These are phyloP conservation scores for Ophraella communa DNA, from an alignment of 2,888 invertebrate genomes.

Conservation along the genomic window DNA sequence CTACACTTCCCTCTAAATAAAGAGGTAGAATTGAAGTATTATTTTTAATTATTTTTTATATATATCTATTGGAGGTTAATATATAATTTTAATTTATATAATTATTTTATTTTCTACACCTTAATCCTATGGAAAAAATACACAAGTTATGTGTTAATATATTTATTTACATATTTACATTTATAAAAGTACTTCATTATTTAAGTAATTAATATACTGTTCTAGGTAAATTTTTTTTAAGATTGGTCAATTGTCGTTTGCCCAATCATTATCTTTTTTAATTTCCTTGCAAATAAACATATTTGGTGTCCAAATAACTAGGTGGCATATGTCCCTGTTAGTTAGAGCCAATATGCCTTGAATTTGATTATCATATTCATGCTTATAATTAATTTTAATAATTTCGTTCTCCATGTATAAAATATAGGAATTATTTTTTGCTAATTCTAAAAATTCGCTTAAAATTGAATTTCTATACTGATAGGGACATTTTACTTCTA, in stretches of 20 bases:
- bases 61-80: not conserved
- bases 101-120: no score
- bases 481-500: constrained; percentile 6
- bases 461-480: not conserved
- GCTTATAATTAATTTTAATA: not conserved
- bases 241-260: no score
- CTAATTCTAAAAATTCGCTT: not conserved
- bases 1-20: not conserved
- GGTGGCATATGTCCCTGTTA: not conserved
- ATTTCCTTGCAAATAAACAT: not conserved
- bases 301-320: not conserved
- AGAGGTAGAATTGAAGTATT: not conserved
- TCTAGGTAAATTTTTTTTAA: no score
- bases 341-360: not conserved
- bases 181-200: no score
- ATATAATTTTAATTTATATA: no score
- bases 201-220: no score
- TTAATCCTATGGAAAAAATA: no score
- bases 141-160: no score
- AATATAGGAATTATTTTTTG: not conserved
- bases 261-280: no score
- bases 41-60: not conserved
- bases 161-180: no score
- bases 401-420: no score
- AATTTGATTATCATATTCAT: constrained; percentile 1